phyloP scores from a whole-genome alignment of 2,113 vertebrate genomes.

The Felis chaus region DNA sequence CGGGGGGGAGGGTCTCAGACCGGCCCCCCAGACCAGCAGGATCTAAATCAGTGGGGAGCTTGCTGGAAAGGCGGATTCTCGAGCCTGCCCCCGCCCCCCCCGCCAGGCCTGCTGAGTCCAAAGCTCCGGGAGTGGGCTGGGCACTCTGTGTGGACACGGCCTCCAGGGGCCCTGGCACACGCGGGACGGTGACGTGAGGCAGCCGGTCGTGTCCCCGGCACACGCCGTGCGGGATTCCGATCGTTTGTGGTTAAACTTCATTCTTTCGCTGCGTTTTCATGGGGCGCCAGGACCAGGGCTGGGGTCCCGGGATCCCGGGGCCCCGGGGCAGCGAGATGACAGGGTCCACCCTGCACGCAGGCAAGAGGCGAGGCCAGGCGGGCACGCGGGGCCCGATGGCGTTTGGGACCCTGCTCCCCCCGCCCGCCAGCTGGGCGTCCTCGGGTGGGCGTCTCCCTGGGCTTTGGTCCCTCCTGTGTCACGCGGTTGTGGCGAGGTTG shows the following conservation, averaged over 20 bases:
- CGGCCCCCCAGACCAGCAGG: not conserved
- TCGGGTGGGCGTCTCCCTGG: not conserved
- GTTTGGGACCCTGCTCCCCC: rapidly evolving
- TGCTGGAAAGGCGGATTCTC: not conserved
- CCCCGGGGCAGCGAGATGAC: no score
- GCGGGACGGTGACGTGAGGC: not conserved
- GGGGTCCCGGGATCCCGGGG: no score
- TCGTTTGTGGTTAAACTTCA: not conserved
- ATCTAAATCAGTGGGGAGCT: rapidly evolving
- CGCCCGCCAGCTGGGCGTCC: not conserved
- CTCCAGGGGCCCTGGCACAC: rapidly evolving
- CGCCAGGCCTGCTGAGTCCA: no score
- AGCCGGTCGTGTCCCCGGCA: not conserved
- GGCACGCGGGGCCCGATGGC: rapidly evolving
- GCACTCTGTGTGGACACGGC: not conserved
- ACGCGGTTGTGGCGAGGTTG: not conserved
- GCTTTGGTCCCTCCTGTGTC: rapidly evolving
- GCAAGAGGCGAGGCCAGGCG: not conserved
- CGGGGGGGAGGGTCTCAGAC: rapidly evolving
- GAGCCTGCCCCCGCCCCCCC: rapidly evolving
- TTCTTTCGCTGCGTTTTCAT: rapidly evolving
- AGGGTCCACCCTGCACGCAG: not conserved
- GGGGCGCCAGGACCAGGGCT: rapidly evolving
- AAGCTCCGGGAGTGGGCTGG: rapidly evolving
- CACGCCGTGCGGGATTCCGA: rapidly evolving